Conservation (phyloP, 2,113 vertebrate genomes). For the human region DNA sequence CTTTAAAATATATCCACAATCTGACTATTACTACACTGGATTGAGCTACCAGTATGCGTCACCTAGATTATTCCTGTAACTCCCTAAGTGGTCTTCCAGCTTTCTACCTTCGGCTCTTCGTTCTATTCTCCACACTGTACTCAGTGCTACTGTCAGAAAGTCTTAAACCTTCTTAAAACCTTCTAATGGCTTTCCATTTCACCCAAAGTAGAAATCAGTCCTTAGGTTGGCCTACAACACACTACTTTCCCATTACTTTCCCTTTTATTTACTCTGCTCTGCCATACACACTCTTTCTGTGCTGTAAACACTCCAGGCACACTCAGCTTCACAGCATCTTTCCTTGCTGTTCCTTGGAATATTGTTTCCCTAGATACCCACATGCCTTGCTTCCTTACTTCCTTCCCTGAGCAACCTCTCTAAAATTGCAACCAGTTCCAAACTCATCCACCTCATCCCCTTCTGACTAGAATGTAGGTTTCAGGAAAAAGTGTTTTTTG, state of each 20-base stretch:
- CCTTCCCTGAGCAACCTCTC: neutral
- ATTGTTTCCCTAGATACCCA: neutral
- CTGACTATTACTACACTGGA: neutral
- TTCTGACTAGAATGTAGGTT: neutral
- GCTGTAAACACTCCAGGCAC: neutral
- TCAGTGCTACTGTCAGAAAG: neutral
- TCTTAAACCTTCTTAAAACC: neutral
- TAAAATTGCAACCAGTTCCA: slow-evolving; percentile 4
- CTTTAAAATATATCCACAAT: neutral
- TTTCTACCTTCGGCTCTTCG: neutral
- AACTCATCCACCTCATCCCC: neutral
- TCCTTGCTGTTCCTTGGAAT: neutral
- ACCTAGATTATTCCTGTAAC: neutral
- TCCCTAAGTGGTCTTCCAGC: neutral
- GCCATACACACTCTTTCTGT: neutral
- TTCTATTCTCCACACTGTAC: neutral
- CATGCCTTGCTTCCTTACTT: neutral
- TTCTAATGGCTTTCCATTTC: neutral
- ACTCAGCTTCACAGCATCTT: neutral
- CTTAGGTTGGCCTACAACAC: neutral
- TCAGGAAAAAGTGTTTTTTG: neutral
- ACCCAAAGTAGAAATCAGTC: slow-evolving; percentile 6
- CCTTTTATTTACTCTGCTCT: neutral
- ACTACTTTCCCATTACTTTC: neutral
- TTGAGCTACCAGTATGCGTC: neutral